phyloP scores from a whole-genome alignment of 2,888 invertebrate species.

The Coelinius sp. region DNA sequence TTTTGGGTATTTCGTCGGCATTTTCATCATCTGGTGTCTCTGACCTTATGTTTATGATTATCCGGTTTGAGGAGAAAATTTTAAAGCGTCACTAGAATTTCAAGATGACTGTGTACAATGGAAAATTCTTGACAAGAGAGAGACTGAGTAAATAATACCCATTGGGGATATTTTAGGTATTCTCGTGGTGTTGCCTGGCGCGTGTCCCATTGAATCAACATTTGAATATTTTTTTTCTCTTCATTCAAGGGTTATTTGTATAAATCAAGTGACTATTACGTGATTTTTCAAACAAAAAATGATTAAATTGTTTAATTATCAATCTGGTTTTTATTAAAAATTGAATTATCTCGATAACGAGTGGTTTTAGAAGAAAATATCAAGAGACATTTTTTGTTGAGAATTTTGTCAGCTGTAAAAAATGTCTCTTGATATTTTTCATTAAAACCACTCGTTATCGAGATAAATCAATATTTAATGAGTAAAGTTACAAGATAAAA shows the following conservation, averaged over 20 bases:
- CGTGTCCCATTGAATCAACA: slow-evolving; percentile 11
- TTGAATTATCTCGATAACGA: too few relatives aligned
- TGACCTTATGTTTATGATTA: slow-evolving; percentile 1
- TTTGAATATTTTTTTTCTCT: background rate
- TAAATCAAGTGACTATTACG: background rate
- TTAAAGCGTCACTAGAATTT: background rate
- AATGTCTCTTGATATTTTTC: too few relatives aligned
- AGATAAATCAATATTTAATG: too few relatives aligned
- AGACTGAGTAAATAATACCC: background rate
- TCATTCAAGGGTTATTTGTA: background rate
- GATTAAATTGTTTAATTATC: too few relatives aligned
- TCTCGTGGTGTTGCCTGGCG: background rate
- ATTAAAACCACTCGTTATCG: too few relatives aligned
- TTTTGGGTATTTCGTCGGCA: too few relatives aligned
- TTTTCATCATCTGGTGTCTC: slow-evolving; percentile 8
- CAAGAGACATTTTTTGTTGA: too few relatives aligned
- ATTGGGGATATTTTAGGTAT: background rate
- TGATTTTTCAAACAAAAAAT: too few relatives aligned
- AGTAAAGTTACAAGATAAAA: too few relatives aligned
- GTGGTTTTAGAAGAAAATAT: too few relatives aligned
- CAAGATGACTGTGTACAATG: background rate
- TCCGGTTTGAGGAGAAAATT: background rate
- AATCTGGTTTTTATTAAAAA: too few relatives aligned
- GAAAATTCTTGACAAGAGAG: background rate
- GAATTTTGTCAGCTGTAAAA: too few relatives aligned